These are phyloP conservation scores for Sycophaga agraensis DNA, from an alignment of 1,140 invertebrate species.

Conservation along the genomic window DNA sequence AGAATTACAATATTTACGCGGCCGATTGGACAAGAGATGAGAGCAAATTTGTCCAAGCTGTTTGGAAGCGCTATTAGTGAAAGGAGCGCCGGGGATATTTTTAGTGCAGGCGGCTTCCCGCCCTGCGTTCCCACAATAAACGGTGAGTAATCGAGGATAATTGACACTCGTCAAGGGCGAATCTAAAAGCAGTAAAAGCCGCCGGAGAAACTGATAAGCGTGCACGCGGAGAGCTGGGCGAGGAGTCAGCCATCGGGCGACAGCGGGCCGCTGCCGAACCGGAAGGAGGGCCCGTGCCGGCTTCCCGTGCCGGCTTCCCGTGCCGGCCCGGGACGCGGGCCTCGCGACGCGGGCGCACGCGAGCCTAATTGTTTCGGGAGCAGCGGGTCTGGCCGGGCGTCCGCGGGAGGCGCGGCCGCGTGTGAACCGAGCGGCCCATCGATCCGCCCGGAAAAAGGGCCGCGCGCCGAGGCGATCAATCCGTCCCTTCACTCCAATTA, in stretches of 20 bases:
- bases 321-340: constrained; percentile 14
- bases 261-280: too few relatives aligned
- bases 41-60: too few relatives aligned
- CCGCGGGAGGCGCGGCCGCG: neutral
- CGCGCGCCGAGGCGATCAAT: too few relatives aligned
- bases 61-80: neutral
- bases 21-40: too few relatives aligned
- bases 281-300: too few relatives aligned
- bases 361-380: constrained; percentile 41
- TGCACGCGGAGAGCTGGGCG: too few relatives aligned
- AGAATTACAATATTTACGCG: too few relatives aligned
- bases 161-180: neutral
- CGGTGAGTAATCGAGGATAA: neutral
- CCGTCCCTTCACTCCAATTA: constrained; percentile 58
- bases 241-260: neutral
- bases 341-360: constrained; percentile 27
- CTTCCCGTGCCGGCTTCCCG: constrained; percentile 38
- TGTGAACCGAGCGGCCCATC: constrained; percentile 28
- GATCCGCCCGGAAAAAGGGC: constrained; percentile 50
- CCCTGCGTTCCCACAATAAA: neutral
- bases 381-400: neutral
- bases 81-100: too few relatives aligned
- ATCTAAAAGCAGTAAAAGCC: constrained; percentile 14
- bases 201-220: constrained; percentile 21
- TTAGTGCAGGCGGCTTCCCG: too few relatives aligned